Evolutionary conservation across 2,888 invertebrate genomes (phyloP), one percentile per base, ranked within the genome.

Genomic region (Stegana nigrithorax): DNA sequence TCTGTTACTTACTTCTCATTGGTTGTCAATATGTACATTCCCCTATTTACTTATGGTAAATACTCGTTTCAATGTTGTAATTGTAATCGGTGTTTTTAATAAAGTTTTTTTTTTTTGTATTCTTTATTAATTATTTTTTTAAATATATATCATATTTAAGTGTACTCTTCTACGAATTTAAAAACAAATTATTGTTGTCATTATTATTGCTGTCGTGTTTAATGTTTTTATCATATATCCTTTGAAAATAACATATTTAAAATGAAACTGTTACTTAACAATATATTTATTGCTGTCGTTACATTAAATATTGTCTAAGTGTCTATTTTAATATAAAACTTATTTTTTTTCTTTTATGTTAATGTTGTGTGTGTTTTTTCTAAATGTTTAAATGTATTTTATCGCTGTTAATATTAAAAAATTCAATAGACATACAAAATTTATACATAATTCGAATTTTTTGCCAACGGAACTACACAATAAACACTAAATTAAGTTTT

Each of bases 1-100:
- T 51, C 61, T 55, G 29, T 51, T 14, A 27, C n/a, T 8, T 45
- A 23, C 47, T 25, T 72, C 70, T 75, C 73, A 75, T 79, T 79
- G 79, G 73, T 74, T 21, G 26, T 55, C 53, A 27, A 23, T n/a
- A n/a, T 27, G 53, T 17, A 32, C 21, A 55, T 55, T 55, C 36
- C 21, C 36, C 12, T n/a, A n/a, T n/a, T n/a, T n/a, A 21, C 32
- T 21, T 55, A 25, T 21, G 17, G n/a, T 32, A 32, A 32, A 32
- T 32, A 32, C n/a, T 32, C n/a, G n/a, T 32, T 12, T 55, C 12
- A 55, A 55, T 55, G 36, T 55, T 55, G 53, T 53, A 29, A 47
- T 42, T 42, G 51, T 55, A 26, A 55, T 55, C 36, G 23, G 36
- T 55, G 53, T 55, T n/a, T 21, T 53, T 32, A 5, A 29, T 7